phyloP scores from a whole-genome alignment of 1,140 invertebrate genomes.

The Drosophila virilis region DNA sequence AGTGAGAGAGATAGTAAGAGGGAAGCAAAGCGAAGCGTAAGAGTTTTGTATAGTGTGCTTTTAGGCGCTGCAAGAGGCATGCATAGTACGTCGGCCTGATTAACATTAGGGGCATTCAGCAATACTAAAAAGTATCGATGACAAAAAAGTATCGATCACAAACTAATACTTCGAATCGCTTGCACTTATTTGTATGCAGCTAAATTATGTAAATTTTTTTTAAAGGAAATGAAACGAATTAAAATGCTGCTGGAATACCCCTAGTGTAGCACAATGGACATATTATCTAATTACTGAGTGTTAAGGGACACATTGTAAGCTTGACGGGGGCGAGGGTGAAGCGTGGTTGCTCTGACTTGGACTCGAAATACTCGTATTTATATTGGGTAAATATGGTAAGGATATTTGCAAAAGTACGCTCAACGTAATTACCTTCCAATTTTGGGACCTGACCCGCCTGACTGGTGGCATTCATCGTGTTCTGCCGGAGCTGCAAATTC shows the following conservation, averaged over 20 bases:
- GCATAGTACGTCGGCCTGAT: slow-evolving; percentile 2
- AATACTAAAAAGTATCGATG: too few relatives aligned
- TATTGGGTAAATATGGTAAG: background rate
- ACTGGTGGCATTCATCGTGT: slow-evolving; percentile 51
- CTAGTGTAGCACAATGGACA: slow-evolving; percentile 1
- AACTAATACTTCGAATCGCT: too few relatives aligned
- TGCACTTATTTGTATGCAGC: too few relatives aligned
- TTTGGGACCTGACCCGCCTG: slow-evolving; percentile 47
- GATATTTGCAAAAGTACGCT: background rate
- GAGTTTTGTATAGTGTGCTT: background rate
- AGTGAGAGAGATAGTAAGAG: slow-evolving; percentile 10
- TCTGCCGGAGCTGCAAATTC: slow-evolving; percentile 79
- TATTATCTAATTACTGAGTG: background rate
- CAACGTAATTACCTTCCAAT: slow-evolving; percentile 71
- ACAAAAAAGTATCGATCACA: too few relatives aligned
- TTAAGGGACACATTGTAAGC: background rate
- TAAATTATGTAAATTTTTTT: too few relatives aligned
- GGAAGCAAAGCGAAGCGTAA: background rate
- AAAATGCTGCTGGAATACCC: slow-evolving; percentile 3
- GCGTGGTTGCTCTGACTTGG: background rate
- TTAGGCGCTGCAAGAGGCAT: slow-evolving; percentile 17
- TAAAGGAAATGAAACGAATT: background rate
- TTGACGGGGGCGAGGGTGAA: background rate
- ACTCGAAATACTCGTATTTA: background rate
- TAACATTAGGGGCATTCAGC: slow-evolving; percentile 20